Evolutionary conservation across 2,113 vertebrate genomes (phyloP).

Genomic region (Pycnonotus jocosus): DNA sequence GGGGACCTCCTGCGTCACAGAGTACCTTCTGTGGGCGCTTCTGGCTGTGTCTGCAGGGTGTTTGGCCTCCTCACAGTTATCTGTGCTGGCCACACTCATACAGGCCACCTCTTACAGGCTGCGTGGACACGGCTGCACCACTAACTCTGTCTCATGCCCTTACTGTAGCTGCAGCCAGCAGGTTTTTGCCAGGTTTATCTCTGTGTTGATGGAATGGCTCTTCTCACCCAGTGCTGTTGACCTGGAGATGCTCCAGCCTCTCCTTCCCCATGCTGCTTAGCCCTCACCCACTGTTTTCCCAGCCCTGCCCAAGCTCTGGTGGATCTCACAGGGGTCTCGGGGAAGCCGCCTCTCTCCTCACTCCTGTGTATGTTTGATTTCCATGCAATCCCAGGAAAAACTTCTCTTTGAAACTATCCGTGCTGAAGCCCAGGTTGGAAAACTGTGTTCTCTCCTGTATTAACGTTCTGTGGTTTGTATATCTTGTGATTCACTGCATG

Average conservation of each 20-base stretch:
- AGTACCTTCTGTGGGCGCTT: background rate
- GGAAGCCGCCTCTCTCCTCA: constrained; percentile 30
- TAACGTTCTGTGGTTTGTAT: constrained; percentile 70
- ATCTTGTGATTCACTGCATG: constrained; percentile 61
- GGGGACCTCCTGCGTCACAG: constrained; percentile 15
- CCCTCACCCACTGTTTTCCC: background rate
- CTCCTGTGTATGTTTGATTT: constrained; percentile 70
- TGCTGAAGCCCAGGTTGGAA: constrained; percentile 89
- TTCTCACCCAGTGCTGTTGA: background rate
- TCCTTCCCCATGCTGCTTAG: background rate
- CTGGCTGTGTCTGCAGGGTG: background rate
- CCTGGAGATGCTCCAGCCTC: background rate
- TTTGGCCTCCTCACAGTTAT: constrained; percentile 33
- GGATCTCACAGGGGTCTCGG: background rate
- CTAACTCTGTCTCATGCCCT: background rate
- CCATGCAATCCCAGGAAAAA: constrained; percentile 85
- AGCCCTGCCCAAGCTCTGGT: background rate
- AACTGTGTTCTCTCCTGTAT: constrained; percentile 71
- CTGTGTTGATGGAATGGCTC: background rate
- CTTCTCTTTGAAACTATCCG: constrained; percentile 88
- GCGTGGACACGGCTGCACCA: background rate
- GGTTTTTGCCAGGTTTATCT: constrained; percentile 11
- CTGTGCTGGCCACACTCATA: background rate
- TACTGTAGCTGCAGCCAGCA: background rate
- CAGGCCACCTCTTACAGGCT: background rate